Conservation (phyloP, 30 jellyfish, hydroid and myxozoan genomes). For the Hydractinia echinata region DNA sequence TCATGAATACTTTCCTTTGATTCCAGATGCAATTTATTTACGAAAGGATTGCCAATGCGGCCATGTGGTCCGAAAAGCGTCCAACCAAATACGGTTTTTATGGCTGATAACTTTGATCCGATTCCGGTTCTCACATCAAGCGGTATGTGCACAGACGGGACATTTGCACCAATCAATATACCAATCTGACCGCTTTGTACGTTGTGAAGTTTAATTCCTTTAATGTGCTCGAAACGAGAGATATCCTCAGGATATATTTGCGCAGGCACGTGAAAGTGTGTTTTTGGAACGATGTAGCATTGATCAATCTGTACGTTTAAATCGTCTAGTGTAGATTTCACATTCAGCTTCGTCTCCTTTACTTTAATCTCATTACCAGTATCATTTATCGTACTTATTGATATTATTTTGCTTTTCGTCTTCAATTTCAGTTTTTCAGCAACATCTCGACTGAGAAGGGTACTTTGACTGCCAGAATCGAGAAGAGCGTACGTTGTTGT, state of each 20-base stretch:
- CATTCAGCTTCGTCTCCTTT: background rate
- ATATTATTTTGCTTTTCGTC: background rate
- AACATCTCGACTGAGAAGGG: background rate
- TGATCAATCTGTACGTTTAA: background rate
- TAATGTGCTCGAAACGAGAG: background rate
- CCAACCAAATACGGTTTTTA: slow-evolving; percentile 11
- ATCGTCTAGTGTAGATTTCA: background rate
- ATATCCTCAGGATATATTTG: background rate
- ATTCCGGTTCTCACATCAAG: background rate
- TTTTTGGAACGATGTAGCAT: background rate
- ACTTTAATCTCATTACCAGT: background rate
- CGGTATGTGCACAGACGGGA: background rate
- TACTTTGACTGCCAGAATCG: slow-evolving; percentile 17
- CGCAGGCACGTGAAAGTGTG: background rate
- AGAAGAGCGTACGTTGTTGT: background rate
- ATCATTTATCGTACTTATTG: slow-evolving; percentile 6
- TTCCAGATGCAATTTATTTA: background rate
- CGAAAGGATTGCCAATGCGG: background rate
- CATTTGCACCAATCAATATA: background rate
- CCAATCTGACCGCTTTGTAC: background rate
- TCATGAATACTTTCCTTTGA: background rate
- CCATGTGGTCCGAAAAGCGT: background rate
- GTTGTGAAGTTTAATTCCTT: background rate
- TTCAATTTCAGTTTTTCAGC: background rate
- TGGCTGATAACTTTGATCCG: background rate